Conservation (phyloP, 92 coral and sea anemone species). For the Palythoa heliodiscus region DNA sequence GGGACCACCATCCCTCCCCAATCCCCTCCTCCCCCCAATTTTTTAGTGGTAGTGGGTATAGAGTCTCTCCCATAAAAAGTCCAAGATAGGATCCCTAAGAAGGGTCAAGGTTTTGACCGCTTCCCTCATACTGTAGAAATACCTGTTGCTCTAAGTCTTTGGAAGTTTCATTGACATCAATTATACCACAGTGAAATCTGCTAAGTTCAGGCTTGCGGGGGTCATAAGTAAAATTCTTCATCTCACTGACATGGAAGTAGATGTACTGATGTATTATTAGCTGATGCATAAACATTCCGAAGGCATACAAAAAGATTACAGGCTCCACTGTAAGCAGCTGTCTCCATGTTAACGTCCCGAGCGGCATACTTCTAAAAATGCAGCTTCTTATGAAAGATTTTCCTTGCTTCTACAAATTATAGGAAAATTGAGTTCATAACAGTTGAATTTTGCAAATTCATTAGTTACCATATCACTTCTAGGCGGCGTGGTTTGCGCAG, state of each 20-base stretch:
- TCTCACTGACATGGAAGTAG: slow-evolving; percentile 65
- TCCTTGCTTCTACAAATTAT: background rate
- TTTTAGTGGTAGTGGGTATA: too few species aligned
- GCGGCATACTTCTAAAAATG: background rate
- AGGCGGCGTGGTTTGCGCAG: too few species aligned
- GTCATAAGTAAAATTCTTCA: slow-evolving; percentile 65
- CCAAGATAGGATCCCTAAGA: too few species aligned
- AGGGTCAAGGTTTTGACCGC: too few species aligned
- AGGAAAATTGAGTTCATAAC: background rate
- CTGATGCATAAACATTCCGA: slow-evolving; percentile 67
- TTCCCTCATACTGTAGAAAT: background rate
- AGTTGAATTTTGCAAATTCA: too few species aligned
- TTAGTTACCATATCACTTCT: too few species aligned
- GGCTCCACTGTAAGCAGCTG: slow-evolving; percentile 73
- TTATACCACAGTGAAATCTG: slow-evolving; percentile 27
- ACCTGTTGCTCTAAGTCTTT: slow-evolving; percentile 70
- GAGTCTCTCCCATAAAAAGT: too few species aligned
- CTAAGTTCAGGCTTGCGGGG: slow-evolving; percentile 14
- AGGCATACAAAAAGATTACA: slow-evolving; percentile 75
- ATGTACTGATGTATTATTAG: slow-evolving; percentile 70
- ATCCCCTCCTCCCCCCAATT: too few species aligned
- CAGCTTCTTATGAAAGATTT: too few species aligned
- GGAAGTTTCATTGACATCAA: slow-evolving; percentile 44
- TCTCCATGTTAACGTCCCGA: slow-evolving; percentile 56
- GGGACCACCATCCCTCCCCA: too few species aligned